Conservation (phyloP, 2,888 invertebrate species). For the Dyspetes luteomarginatus region DNA sequence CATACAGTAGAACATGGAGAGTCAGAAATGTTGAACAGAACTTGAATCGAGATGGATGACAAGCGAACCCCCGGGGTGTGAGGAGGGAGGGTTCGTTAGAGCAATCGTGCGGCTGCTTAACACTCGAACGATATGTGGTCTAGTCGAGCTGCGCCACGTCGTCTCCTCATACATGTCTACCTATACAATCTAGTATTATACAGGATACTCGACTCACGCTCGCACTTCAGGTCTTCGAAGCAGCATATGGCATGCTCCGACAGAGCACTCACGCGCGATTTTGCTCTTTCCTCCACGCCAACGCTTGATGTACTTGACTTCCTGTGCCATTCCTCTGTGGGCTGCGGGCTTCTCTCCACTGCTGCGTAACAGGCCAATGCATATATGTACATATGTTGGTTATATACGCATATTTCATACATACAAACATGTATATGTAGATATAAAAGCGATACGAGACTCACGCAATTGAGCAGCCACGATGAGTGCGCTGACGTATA, state of each 20-base stretch:
- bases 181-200: conserved; percentile 12
- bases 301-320: conserved; percentile 49
- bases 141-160: too few relatives aligned
- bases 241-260: conserved; percentile 15
- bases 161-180: conserved; percentile 16
- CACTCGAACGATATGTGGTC: conserved; percentile 52
- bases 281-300: conserved; percentile 35
- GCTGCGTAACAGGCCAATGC: conserved; percentile 15
- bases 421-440: conserved; percentile 15
- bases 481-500: conserved; percentile 38
- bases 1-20: conserved; percentile 30
- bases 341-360: conserved; percentile 29
- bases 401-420: background rate
- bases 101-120: conserved; percentile 51
- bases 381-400: background rate
- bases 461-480: conserved; percentile 53
- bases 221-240: conserved; percentile 44
- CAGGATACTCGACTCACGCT: conserved; percentile 44
- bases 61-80: conserved; percentile 37
- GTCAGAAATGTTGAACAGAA: conserved; percentile 46
- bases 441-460: background rate
- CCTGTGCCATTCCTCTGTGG: conserved; percentile 36
- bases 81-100: too few relatives aligned
- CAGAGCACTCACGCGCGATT: conserved; percentile 51
- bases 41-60: conserved; percentile 51